Base-by-base conservation (phyloP, 1,140 invertebrate genomes). In the Oncopodura yosiiana region DNA sequence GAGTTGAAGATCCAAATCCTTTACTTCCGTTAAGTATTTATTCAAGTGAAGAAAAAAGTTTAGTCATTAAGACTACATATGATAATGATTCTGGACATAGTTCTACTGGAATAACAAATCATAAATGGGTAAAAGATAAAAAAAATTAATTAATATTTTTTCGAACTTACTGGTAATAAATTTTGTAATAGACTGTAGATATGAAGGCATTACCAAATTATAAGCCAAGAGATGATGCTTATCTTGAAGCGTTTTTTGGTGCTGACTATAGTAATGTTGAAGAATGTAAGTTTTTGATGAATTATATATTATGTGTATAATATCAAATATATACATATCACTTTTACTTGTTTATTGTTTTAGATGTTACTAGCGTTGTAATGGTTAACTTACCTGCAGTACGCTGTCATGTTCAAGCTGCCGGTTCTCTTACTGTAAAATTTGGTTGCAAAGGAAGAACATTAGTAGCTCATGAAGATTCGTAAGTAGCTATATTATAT, bases 401-500 rank as follows among this genome's bases (percentile, higher is more conserved):
- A 2, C 29, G 58, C 1, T 60, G 58, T 44, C 58, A 60, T 41
- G 53, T 55, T 16, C 58, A 60, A 29, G 53, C 58, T 2, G 4
- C 26, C 1, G 30, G 1, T 1, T n/a, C 34, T 4, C 32, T 60
- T 0, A 11, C 14, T 14, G 48, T 44, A 3, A 36, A 49, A 3
- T 38, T 60, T 27, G 53, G 53, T 3, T 60, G 58, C 36, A 3
- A 12, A 3, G n/a, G 26, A 5, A 52, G 49, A 34, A 36, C n/a
- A 5, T 14, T 61, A 18, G 38, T 39, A 3, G 50, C 42, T 12
- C 54, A 57, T 24, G 59, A 61, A 29, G 53, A 56, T 18, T 41
- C 53, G 18, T 49, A 45, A 19, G 46, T 49, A 4, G n/a, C n/a
- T n/a, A n/a, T n/a, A n/a, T n/a, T n/a, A n/a, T n/a, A n/a, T n/a